Base-by-base conservation (phyloP, 2,888 invertebrate species). In the Ptychoptera contaminata region DNA sequence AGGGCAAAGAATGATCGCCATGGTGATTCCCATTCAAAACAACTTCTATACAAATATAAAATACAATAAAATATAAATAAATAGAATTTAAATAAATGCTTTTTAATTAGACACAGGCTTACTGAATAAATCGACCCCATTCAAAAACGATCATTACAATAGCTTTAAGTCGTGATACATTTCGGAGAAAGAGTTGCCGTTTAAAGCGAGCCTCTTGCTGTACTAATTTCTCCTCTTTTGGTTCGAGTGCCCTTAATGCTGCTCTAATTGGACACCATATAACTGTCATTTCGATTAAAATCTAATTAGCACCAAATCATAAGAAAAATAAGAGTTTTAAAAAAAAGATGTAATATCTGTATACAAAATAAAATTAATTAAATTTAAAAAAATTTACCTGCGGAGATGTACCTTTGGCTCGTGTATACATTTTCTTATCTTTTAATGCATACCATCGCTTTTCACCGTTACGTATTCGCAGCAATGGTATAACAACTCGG, bases 11-110 rank as follows among this genome's bases (percentile, higher is more conserved):
- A 74, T 51, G 91, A 93, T 52, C 87, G 74, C 35, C 85, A 62
- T 44, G 83, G 82, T 6, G 86, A 93, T 59, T 97, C 93, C 97
- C 97, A 98, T 65, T 93, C 88, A 60, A 94, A 92, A 63, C 93
- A 94, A 63, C 90, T 90, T 71, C 88, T 88, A 62, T 8, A 67
- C 69, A 55, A 47, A 50, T 41, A 47, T 40, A 45, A 15, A 34
- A 11, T 30, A 30, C 31, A 46, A 37, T 16, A n/a, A 34, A 2
- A 34, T n/a, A 4, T n/a, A n/a, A 34, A 10, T 14, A 43, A 40
- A 29, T 12, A 43, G 8, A 29, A 23, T 16, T 23, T 30, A 40
- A 42, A 10, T 29, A 41, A 40, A 11, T 36, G n/a, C n/a, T n/a
- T 9, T 3, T 11, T 32, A 3, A 32, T n/a, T 11, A 32, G 9